These are phyloP conservation scores for Deilephila porcellus DNA, from an alignment of 2,888 invertebrate genomes.

Conservation along the genomic window DNA sequence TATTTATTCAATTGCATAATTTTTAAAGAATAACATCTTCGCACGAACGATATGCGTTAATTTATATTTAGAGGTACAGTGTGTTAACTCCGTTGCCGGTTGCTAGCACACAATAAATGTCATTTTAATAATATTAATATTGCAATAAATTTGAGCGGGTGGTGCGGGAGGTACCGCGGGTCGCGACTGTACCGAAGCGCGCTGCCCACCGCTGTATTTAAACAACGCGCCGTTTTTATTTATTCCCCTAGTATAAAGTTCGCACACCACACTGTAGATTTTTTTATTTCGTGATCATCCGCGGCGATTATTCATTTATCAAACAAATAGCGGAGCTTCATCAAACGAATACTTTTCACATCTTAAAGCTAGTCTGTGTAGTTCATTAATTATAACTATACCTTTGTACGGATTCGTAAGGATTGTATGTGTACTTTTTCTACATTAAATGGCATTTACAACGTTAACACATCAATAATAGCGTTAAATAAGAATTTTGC, in stretches of 20 bases:
- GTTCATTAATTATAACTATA: constrained; percentile 57
- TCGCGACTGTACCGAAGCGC: constrained; percentile 54
- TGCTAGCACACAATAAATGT: constrained; percentile 48
- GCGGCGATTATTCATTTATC: constrained; percentile 68
- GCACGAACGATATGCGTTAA: background rate
- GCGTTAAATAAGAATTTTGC: background rate
- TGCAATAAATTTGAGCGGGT: constrained; percentile 57
- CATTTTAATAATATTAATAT: constrained; percentile 63
- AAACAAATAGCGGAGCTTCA: constrained; percentile 72
- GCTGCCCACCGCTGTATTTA: constrained; percentile 53
- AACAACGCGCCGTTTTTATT: constrained; percentile 61
- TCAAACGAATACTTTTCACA: constrained; percentile 67
- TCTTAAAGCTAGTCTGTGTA: constrained; percentile 47
- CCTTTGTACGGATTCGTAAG: background rate
- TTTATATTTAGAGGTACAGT: background rate
- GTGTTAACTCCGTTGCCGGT: background rate
- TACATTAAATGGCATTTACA: background rate
- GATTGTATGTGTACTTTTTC: background rate
- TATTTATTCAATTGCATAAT: constrained; percentile 7
- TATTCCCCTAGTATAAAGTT: constrained; percentile 62
- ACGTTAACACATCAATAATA: background rate
- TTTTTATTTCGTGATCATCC: constrained; percentile 58
- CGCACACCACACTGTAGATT: constrained; percentile 56
- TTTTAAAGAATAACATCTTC: constrained; percentile 8
- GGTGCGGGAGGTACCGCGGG: constrained; percentile 44